Base-by-base conservation (phyloP, 2,888 invertebrate species). In the Melanchra persicariae region DNA sequence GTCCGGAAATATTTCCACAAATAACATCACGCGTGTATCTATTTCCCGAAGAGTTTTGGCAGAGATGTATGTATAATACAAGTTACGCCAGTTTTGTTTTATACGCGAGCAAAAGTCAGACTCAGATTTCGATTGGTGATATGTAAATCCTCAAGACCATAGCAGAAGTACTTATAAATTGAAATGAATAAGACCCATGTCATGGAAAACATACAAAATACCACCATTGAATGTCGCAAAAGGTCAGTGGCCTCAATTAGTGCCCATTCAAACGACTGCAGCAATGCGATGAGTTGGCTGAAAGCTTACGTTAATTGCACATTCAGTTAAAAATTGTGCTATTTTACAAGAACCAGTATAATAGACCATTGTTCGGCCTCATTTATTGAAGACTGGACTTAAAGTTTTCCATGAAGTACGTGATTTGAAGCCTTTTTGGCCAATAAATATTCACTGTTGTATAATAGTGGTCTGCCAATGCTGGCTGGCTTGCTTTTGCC, bases 241-340 rank as follows among this genome's bases (percentile, higher is more conserved):
- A 67, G 72, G 45, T 79, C 79, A 59, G 19, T 40, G 37, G 10
- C 54, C 61, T 77, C 72, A 79, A 79, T 80, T 79, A 79, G 61
- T 8, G 52, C 8, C 61, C 60, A 81, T 79, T 79, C 72, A 81
- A 43, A 68, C 37, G 61, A 4, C 57, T 24, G 43, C 66, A 19
- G 71, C 57, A 79, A 40, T 45, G 64, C 45, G 19, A 66, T 58
- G 77, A 54, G 22, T 34, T 26, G 52, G 45, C 30, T 40, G 45
- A 45, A 64, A 37, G 65, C 58, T 49, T 15, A 59, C 49, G 49
- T 72, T 72, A 79, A 79, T 79, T 80, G 81, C 72, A 61, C 72
- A 77, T 80, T 79, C 60, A 67, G 60, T 61, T 15, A n/a, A 80
- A 78, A 76, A 65, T 26, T 69, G 45, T 62, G 54, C 67, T n/a